phyloP scores from a whole-genome alignment of 2,113 vertebrate species.

The Arizona elegans region DNA sequence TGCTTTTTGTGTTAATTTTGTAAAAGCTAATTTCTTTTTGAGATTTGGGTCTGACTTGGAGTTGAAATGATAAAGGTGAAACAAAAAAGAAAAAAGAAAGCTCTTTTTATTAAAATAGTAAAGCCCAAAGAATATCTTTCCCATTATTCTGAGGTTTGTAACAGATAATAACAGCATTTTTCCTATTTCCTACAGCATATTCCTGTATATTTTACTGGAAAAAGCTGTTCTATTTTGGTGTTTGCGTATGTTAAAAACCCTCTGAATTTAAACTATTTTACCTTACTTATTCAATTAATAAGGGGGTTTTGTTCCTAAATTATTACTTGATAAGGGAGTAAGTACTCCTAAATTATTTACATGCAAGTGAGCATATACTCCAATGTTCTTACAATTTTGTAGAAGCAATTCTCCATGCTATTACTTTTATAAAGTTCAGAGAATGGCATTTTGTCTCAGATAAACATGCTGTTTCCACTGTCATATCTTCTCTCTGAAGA shows the following conservation, averaged over 20 bases:
- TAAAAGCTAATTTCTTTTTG: neutral
- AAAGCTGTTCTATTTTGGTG: neutral
- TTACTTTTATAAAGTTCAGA: neutral
- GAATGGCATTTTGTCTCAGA: neutral
- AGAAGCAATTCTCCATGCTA: neutral
- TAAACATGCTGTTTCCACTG: neutral
- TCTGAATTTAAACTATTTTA: neutral
- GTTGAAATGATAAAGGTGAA: neutral
- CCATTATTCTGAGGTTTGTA: neutral
- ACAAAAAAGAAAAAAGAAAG: too few relatives aligned
- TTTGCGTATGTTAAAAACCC: neutral
- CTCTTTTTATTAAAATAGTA: neutral
- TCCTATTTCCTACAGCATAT: too few relatives aligned
- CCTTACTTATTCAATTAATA: neutral
- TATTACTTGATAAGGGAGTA: neutral
- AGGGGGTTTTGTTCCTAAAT: neutral
- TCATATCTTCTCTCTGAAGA: neutral
- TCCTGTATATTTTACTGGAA: neutral
- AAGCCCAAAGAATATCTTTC: neutral
- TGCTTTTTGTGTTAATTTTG: neutral
- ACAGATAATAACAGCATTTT: neutral
- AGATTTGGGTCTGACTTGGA: neutral
- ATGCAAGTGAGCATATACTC: neutral
- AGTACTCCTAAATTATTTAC: neutral
- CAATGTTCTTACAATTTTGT: neutral